A percentile compares a stretch with the other conserved stretches of the same genome.
Evolutionary conservation across 1,140 invertebrate genomes (phyloP).

Genomic region (Lycorma delicatula): DNA sequence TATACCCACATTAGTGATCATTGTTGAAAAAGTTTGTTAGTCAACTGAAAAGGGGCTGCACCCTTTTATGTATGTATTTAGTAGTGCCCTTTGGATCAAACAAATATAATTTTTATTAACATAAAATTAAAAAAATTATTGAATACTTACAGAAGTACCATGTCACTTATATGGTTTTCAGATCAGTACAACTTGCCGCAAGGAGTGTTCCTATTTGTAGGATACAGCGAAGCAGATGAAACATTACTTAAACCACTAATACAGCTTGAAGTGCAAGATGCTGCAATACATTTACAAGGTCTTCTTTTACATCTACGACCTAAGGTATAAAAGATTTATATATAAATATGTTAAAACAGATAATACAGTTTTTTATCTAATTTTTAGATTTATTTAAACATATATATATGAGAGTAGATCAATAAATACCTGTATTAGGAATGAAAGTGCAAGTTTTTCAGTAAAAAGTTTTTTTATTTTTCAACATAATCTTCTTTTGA

Average conservation of each 20-base stretch:
- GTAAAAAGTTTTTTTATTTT: too few relatives aligned
- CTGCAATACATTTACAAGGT: conserved; percentile 65
- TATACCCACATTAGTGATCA: too few relatives aligned
- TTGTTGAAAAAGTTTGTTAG: too few relatives aligned
- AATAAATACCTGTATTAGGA: too few relatives aligned
- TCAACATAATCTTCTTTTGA: too few relatives aligned
- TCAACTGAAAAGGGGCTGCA: too few relatives aligned
- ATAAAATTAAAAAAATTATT: background rate
- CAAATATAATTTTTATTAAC: background rate
- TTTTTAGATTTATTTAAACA: too few relatives aligned
- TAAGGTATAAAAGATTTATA: conserved; percentile 12
- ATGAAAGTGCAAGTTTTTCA: too few relatives aligned
- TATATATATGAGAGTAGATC: too few relatives aligned
- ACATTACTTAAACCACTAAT: conserved; percentile 68
- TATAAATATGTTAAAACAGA: background rate
- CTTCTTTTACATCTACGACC: conserved; percentile 37
- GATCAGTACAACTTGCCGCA: conserved; percentile 64
- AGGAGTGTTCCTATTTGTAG: conserved; percentile 78
- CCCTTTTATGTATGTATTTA: too few relatives aligned
- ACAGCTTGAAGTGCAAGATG: conserved; percentile 67
- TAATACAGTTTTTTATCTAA: background rate
- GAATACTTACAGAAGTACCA: background rate
- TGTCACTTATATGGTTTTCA: conserved; percentile 10
- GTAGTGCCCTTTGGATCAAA: too few relatives aligned
- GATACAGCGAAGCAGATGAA: conserved; percentile 80